A percentile compares a stretch with the other conserved stretches of the same genome.
These are phyloP conservation scores for Melinaea menophilus DNA, from an alignment of 2,888 invertebrate genomes.

Conservation along the genomic window DNA sequence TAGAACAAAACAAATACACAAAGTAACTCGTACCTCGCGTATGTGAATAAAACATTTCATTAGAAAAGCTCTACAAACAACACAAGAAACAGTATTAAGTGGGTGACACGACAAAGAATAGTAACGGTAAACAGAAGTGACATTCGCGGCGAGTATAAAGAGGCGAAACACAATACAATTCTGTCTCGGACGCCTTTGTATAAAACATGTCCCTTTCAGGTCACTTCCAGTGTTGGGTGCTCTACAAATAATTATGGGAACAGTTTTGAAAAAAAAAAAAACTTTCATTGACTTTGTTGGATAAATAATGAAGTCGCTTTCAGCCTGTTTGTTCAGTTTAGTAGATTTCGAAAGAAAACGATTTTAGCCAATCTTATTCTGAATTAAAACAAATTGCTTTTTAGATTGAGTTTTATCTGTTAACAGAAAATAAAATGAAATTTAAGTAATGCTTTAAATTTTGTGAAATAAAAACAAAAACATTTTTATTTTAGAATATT, in stretches of 20 bases:
- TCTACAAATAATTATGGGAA: slow-evolving; percentile 60
- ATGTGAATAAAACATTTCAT: slow-evolving; percentile 38
- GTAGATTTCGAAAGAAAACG: slow-evolving; percentile 2
- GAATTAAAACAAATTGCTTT: slow-evolving; percentile 4
- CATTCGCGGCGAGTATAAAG: slow-evolving; percentile 57
- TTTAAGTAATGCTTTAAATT: neutral
- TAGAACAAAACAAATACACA: neutral
- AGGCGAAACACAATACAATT: slow-evolving; percentile 60
- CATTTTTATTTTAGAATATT: neutral
- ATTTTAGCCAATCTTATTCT: slow-evolving; percentile 3
- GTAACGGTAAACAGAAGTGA: slow-evolving; percentile 49
- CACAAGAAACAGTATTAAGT: slow-evolving; percentile 44
- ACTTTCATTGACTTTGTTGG: slow-evolving; percentile 34
- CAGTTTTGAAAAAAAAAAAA: slow-evolving; percentile 42
- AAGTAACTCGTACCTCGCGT: slow-evolving; percentile 6
- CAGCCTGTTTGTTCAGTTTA: slow-evolving; percentile 2
- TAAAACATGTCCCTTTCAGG: slow-evolving; percentile 69
- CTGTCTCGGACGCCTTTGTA: slow-evolving; percentile 63
- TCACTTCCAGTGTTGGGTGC: slow-evolving; percentile 65
- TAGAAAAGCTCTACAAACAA: slow-evolving; percentile 35
- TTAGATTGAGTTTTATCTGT: neutral
- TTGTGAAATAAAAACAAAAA: neutral
- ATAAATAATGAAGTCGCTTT: slow-evolving; percentile 5
- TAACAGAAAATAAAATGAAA: neutral
- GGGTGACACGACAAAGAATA: slow-evolving; percentile 59